Conservation (phyloP, 2,888 invertebrate genomes). For the Troilus luridus region DNA sequence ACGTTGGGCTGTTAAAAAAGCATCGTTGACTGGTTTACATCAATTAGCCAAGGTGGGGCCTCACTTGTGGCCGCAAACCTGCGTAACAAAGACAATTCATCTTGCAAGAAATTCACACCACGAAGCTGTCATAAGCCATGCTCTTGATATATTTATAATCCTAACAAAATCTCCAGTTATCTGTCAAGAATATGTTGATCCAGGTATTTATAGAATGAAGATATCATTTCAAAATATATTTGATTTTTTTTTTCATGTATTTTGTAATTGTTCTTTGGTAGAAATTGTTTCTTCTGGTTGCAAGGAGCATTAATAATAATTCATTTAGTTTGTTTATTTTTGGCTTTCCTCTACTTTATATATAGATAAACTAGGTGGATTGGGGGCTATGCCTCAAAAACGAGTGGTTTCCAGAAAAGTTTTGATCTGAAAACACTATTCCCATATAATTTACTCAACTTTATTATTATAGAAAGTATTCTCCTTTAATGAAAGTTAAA, state of each 20-base stretch:
- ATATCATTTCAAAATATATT: not conserved
- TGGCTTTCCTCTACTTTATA: no score
- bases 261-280: not conserved
- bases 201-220: conserved; percentile 66
- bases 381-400: no score
- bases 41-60: conserved; percentile 81
- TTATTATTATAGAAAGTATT: no score
- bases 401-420: no score
- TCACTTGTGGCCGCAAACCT: conserved; percentile 82
- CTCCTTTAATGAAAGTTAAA: no score
- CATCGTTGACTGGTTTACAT: conserved; percentile 78
- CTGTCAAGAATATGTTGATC: conserved; percentile 74
- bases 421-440: no score
- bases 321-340: not conserved
- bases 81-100: conserved; percentile 70
- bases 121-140: conserved; percentile 64
- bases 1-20: conserved; percentile 78
- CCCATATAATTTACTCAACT: no score
- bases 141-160: conserved; percentile 73
- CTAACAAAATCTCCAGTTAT: conserved; percentile 77
- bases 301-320: not conserved
- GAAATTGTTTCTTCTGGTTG: no score
- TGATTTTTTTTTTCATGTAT: not conserved
- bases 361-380: no score
- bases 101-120: conserved; percentile 64